Evolutionary conservation across 2,888 invertebrate species (phyloP), one percentile per base, ranked within the genome.

Genomic region (Physocephala rufipes): DNA sequence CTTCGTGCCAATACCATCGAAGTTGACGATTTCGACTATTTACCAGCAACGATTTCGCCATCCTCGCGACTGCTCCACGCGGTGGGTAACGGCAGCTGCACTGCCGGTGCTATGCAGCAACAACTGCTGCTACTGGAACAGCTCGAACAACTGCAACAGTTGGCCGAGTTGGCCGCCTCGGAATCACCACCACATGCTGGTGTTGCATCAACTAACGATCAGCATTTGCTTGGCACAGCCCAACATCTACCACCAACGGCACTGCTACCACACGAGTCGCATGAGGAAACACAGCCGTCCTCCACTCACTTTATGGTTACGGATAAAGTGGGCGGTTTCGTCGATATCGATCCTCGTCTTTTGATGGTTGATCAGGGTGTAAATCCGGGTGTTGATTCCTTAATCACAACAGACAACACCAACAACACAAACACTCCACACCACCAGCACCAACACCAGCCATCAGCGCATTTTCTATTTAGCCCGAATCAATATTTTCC

Each of bases 1-100:
- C 82, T 81, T 73, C 83, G 86, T 70, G 86, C 86, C 74, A 85
- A 84, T 74, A 84, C 84, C 59, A 84, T 84, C 66, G 84, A 85
- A 78, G 84, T 84, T 73, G 84, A 84, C 73, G 85, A 84, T 77
- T 85, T 82, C 75, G 86, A 83, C 76, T 84, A 79, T 77, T 74
- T 80, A 73, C 78, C 78, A 63, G 75, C 73, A 67, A 58, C 73
- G 62, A 65, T 71, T 62, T 71, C 73, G 63, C 53, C 74, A 67
- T 63, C 73, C 67, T 36, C 49, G 45, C 67, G 19, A 63, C 63
- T 51, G 68, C 72, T 67, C 72, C 73, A 62, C 71, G 72, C 51
- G 74, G 64, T 70, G 72, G 55, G 53, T 68, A 72, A 67, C 75
- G 73, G 70, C 68, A 76, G 66, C 77, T 76, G 28, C 67, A 58